Evolutionary conservation across 2,888 invertebrate genomes (phyloP).

Genomic region (Matsumyia berberina): DNA sequence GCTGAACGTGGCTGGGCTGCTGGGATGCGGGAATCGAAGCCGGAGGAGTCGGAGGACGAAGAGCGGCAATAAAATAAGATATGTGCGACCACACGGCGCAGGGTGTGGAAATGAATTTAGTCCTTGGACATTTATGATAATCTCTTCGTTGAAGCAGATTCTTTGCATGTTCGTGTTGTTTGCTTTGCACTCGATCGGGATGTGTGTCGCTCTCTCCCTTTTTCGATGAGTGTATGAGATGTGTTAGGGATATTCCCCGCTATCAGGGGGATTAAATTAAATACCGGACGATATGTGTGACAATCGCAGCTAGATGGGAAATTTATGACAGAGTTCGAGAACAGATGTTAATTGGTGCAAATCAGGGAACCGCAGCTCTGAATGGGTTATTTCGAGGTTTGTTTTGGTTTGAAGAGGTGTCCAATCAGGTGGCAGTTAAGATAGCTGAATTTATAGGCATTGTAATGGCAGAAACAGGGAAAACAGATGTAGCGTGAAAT

Average conservation of each 20-base stretch:
- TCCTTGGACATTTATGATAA: conserved; percentile 76
- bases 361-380: conserved; percentile 52
- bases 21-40: background rate
- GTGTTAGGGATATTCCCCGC: conserved; percentile 53
- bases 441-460: conserved; percentile 49
- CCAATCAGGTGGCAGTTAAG: conserved; percentile 62
- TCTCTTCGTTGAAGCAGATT: conserved; percentile 51
- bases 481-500: background rate
- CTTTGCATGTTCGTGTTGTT: conserved; percentile 39
- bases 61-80: conserved; percentile 72
- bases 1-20: conserved; percentile 48
- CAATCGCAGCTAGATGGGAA: conserved; percentile 64
- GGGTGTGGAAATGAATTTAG: conserved; percentile 75
- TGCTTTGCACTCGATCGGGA: conserved; percentile 13
- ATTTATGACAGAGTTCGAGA: conserved; percentile 67
- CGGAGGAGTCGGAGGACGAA: conserved; percentile 4
- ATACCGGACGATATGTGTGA: conserved; percentile 62
- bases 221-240: conserved; percentile 46
- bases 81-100: conserved; percentile 75
- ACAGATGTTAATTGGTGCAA: conserved; percentile 73
- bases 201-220: conserved; percentile 9
- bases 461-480: conserved; percentile 17
- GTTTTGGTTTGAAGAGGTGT: conserved; percentile 57
- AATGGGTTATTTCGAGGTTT: conserved; percentile 20
- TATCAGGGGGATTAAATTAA: conserved; percentile 64